Conservation (phyloP, 1,140 invertebrate species). For the Diorhabda carinulata region DNA sequence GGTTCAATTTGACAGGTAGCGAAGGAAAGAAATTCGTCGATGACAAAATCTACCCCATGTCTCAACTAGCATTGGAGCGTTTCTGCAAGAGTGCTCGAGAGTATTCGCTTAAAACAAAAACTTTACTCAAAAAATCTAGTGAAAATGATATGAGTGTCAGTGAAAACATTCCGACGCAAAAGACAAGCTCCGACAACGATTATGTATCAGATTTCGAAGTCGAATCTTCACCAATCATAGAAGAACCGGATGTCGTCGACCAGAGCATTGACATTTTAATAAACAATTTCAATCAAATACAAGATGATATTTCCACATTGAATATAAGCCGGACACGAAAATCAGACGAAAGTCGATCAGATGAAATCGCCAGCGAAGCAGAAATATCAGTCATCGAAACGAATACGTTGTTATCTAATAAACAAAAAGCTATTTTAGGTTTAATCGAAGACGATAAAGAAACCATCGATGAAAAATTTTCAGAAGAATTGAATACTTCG, state of each 20-base stretch:
- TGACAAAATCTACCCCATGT: constrained; percentile 31
- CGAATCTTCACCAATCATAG: constrained; percentile 24
- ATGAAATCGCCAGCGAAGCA: constrained; percentile 4
- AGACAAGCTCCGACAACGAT: constrained; percentile 12
- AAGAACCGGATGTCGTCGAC: constrained; percentile 16
- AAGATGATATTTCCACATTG: constrained; percentile 33
- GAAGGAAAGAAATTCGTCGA: constrained; percentile 33
- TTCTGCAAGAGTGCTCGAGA: constrained; percentile 34
- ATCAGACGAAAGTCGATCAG: background rate
- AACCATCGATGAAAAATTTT: too few species aligned
- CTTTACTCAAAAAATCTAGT: background rate
- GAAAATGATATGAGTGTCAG: constrained; percentile 14
- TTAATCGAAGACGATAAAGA: too few species aligned
- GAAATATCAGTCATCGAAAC: constrained; percentile 19
- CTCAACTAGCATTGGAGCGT: constrained; percentile 28
- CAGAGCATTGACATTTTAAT: constrained; percentile 35
- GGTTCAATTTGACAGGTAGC: constrained; percentile 33
- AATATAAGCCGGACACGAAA: constrained; percentile 20
- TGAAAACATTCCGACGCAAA: constrained; percentile 21
- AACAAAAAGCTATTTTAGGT: too few species aligned
- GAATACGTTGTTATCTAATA: background rate
- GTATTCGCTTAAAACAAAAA: constrained; percentile 18
- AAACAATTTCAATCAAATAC: constrained; percentile 35
- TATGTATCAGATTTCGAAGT: constrained; percentile 30
- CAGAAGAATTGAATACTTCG: background rate